phyloP scores from a whole-genome alignment of 2,888 invertebrate species.

The Epistrophe grossulariae region DNA sequence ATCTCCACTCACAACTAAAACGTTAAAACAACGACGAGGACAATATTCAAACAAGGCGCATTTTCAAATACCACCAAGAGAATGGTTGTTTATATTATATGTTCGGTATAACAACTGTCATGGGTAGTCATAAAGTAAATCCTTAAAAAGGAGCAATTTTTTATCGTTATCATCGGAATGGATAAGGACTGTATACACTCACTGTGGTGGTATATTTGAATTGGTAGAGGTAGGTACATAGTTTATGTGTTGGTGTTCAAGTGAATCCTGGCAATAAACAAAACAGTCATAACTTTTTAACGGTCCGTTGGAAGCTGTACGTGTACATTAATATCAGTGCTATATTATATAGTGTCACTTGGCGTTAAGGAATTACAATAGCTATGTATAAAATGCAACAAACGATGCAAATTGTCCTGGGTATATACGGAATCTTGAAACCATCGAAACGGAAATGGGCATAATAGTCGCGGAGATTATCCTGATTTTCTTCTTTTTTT shows the following conservation, averaged over 20 bases:
- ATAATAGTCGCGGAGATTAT: slow-evolving; percentile 68
- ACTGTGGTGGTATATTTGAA: not conserved
- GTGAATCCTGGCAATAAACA: slow-evolving; percentile 72
- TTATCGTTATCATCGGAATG: slow-evolving; percentile 69
- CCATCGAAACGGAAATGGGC: slow-evolving; percentile 72
- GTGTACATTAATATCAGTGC: slow-evolving; percentile 30
- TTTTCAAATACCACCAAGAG: slow-evolving; percentile 17
- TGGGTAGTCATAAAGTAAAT: slow-evolving; percentile 72
- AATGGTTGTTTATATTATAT: slow-evolving; percentile 50
- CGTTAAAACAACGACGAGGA: not conserved
- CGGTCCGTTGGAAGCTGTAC: slow-evolving; percentile 59
- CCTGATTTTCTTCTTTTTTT: slow-evolving; percentile 47
- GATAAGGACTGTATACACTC: slow-evolving; percentile 16
- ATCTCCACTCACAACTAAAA: not conserved
- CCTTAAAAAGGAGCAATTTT: slow-evolving; percentile 73
- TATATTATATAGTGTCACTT: slow-evolving; percentile 24
- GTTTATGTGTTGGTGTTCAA: slow-evolving; percentile 45
- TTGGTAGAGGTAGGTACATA: not conserved
- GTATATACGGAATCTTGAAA: slow-evolving; percentile 56
- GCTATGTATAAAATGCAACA: slow-evolving; percentile 62
- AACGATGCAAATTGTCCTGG: slow-evolving; percentile 69
- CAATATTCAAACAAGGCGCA: slow-evolving; percentile 32
- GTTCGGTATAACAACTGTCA: slow-evolving; percentile 63
- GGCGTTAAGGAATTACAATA: slow-evolving; percentile 13
- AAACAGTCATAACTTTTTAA: slow-evolving; percentile 75